Evolutionary conservation across 2,797 vertebrate species (phyloP), one percentile per base, ranked within the genome.

Genomic region (Sebastes nivosus): DNA sequence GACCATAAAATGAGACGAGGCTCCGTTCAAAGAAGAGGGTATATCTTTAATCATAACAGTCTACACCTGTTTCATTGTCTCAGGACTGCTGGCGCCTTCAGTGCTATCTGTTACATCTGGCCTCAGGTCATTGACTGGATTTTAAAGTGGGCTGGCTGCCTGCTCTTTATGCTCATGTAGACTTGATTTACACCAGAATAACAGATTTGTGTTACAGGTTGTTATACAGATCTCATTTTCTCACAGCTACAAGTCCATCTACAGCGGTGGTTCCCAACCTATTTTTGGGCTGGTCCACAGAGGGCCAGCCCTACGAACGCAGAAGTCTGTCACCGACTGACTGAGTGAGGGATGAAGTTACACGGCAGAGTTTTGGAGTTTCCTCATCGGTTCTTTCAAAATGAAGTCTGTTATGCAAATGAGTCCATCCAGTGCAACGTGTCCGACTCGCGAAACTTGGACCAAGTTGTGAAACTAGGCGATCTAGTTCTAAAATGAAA

Each of bases 1-100:
- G 20, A 57, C 32, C 61, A 42, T 84, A 70, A 81, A 77, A 63
- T 29, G 24, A 68, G 22, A 57, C 2, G 25, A 66, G 36, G 52
- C 59, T 75, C 60, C 9, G 16, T 65, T 81, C 16, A 34, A 24
- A 67, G 68, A 25, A 24, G 70, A 70, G 16, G 29, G 13, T 68
- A 14, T 50, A 57, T 69, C 74, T 78, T 54, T 7, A 74, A 75
- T 74, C 25, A 25, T 67, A 68, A 38, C 52, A 16, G 24, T 30
- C 46, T 73, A 77, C 88, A 84, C 87, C 87, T 87, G 85, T 86
- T 89, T 79, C 65, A 73, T 91, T 87, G 88, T 90, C 70, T 87
- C 72, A n/a, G 66, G 38, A 57, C 75, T 54, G 80, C 71, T 60
- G 78, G 79, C 27, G 64, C 71, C 84, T 70, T 38, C 20, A 29